Evolutionary conservation across 2,797 vertebrate genomes (phyloP), one percentile per base, ranked within the genome.

Genomic region (Aplochiton taeniatus): DNA sequence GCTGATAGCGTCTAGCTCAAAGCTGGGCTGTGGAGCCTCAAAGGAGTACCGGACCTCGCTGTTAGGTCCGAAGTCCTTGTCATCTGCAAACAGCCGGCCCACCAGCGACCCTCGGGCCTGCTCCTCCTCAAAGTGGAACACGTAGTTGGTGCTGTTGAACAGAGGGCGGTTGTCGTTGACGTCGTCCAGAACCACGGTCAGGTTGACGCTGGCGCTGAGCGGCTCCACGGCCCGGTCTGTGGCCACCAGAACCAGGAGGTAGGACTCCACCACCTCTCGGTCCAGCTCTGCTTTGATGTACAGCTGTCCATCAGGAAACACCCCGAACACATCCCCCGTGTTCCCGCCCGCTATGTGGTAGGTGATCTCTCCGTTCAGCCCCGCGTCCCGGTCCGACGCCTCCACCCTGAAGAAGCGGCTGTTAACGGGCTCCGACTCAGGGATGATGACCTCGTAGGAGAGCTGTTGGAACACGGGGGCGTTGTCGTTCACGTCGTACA

Each of bases 401-500:
- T 93, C 92, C 41, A 99, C 95, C 77, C 93, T 93, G 79, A 98
- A 98, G 77, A 99, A 99, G 9, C 95, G 93, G 70, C 96, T 96
- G 88, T 99, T 99, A 69, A 99, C 97, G 1, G 95, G 94, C 80
- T 98, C 96, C 0, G 95, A 94, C 83, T 99, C 97, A 49, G 91
- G 82, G 69, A 99, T 96, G 18, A 94, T 90, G 64, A 98, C 93
- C 88, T 99, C 97, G 42, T 99, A 99, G 0, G 97, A 99, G 43
- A 98, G 94, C 79, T 99, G 97, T 68, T 98, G 95, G 17, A 99
- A 99, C 55, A 96, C 90, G 0, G 98, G 98, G 0, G 95, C 86
- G 77, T 99, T 96, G 83, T 99, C 97, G 8, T 99, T 99, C 53
- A 99, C 96, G 17, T 98, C 97, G 0, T 98, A 96, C 12, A 99